Evolutionary conservation across 2,113 vertebrate species (phyloP).

Genomic region (zebrafish (Danio rerio)): GRCz12tu NC_133185.1:6966501-6967000

Average conservation of each 20-base stretch:
- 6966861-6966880: constrained; percentile 6
- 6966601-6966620: too few species aligned
- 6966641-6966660: constrained; percentile 53
- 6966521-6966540: too few species aligned
- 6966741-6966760: constrained; percentile 44
- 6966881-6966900: background rate
- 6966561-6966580: too few species aligned
- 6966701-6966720: background rate
- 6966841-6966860: background rate
- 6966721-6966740: background rate
- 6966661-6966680: background rate
- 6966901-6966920: background rate
- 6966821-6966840: constrained; percentile 21
- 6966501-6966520: too few species aligned
- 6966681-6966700: constrained; percentile 18
- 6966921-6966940: background rate
- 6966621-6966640: background rate
- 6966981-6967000: background rate
- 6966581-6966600: background rate
- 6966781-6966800: background rate
- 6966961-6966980: constrained; percentile 1
- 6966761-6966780: constrained; percentile 39
- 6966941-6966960: background rate
- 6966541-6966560: background rate
- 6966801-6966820: background rate